Evolutionary conservation across 2,797 vertebrate genomes (phyloP).

Genomic region (Sciaenops ocellatus): DNA sequence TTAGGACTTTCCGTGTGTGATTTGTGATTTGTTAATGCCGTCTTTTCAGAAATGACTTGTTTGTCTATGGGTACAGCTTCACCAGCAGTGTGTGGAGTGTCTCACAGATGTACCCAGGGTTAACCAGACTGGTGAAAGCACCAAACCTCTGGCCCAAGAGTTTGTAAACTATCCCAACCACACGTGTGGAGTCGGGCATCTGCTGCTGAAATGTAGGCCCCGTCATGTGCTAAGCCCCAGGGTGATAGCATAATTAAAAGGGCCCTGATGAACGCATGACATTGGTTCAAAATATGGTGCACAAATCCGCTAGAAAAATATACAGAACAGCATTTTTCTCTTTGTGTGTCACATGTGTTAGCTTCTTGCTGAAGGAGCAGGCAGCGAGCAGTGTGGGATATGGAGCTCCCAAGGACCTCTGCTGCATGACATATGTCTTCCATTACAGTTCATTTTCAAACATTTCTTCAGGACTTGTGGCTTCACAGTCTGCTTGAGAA

Average conservation of each 20-base stretch:
- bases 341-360: conserved; percentile 31
- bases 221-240: conserved; percentile 55
- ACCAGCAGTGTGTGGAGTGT: conserved; percentile 49
- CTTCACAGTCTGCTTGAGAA: conserved; percentile 83
- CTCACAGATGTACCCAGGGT: conserved; percentile 68
- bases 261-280: conserved; percentile 57
- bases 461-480: conserved; percentile 84
- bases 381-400: conserved; percentile 54
- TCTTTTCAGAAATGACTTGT: conserved; percentile 37
- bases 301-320: conserved; percentile 67
- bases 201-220: conserved; percentile 53
- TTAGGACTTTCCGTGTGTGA: background rate
- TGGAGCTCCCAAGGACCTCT: conserved; percentile 70
- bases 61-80: conserved; percentile 36
- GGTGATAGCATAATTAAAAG: conserved; percentile 74
- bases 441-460: conserved; percentile 84
- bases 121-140: conserved; percentile 79
- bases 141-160: conserved; percentile 81
- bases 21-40: conserved; percentile 11
- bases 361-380: conserved; percentile 57
- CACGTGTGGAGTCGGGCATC: conserved; percentile 66
- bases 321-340: conserved; percentile 19
- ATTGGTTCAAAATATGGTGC: conserved; percentile 51
- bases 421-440: conserved; percentile 84
- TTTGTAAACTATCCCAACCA: conserved; percentile 84